Evolutionary conservation across 2,113 vertebrate species (phyloP).

Genomic region (Tapirus terrestris): DNA sequence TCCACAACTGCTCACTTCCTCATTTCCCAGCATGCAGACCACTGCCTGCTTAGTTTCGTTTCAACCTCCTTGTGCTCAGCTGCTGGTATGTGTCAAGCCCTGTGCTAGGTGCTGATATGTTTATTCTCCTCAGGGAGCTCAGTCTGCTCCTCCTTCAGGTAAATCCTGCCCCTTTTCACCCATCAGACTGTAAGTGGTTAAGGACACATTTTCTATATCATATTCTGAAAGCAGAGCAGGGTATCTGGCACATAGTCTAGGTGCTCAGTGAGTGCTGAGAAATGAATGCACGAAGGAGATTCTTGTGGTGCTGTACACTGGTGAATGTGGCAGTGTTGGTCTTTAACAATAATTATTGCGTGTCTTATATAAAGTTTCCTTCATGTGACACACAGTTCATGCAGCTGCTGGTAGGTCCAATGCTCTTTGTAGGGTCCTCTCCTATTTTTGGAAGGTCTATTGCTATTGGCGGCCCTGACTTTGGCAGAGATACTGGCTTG

Average conservation of each 20-base stretch:
- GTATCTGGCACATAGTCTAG: not conserved
- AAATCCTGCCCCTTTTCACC: not conserved
- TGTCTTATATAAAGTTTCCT: not conserved
- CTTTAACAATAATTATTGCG: not conserved
- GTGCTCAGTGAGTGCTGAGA: not conserved
- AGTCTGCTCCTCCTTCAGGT: not conserved
- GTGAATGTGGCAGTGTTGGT: too few species aligned
- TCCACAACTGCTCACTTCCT: not conserved
- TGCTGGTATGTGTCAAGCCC: not conserved
- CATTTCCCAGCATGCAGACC: not conserved
- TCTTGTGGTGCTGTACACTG: not conserved
- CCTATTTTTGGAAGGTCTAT: not conserved
- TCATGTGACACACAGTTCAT: not conserved
- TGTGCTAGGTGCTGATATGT: not conserved
- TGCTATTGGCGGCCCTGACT: not conserved
- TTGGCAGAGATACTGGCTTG: not conserved
- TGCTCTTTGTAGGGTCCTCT: not conserved
- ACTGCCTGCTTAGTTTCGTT: not conserved
- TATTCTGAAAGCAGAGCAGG: not conserved
- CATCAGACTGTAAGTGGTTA: accelerated
- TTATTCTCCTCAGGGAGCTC: not conserved
- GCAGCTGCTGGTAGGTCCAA: not conserved
- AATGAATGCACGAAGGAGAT: not conserved
- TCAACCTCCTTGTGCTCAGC: not conserved
- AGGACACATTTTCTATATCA: not conserved